Evolutionary conservation across 2,888 invertebrate genomes (phyloP).

Genomic region (Athalia rosae): DNA sequence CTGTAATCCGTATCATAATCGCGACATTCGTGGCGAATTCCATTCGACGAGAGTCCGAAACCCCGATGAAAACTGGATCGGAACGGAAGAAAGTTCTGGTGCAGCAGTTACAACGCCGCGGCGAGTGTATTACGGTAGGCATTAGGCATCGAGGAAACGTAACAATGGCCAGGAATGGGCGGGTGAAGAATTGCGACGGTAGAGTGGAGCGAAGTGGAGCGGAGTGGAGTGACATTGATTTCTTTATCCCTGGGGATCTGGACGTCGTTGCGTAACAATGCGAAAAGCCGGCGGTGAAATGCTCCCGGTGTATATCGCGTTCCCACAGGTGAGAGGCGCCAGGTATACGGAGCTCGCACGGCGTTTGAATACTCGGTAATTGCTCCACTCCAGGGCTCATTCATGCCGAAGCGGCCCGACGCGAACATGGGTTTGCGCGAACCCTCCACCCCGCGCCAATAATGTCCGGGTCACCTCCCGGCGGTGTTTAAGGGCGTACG

Average conservation of each 20-base stretch:
- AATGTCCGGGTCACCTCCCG: too few relatives aligned
- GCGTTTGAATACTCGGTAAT: conserved; percentile 61
- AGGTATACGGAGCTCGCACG: conserved; percentile 53
- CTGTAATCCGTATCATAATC: too few relatives aligned
- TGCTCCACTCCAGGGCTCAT: conserved; percentile 52
- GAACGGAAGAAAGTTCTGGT: too few relatives aligned
- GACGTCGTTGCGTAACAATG: conserved; percentile 64
- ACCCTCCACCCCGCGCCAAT: not conserved
- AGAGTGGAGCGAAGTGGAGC: not conserved
- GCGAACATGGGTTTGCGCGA: not conserved
- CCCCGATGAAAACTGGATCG: too few relatives aligned
- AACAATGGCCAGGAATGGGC: not conserved
- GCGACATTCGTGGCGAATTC: too few relatives aligned
- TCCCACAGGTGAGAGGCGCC: conserved; percentile 59
- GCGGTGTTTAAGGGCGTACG: too few relatives aligned
- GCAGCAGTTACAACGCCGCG: too few relatives aligned
- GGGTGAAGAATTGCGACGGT: not conserved
- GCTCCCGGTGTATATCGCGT: conserved; percentile 43
- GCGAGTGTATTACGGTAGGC: too few relatives aligned
- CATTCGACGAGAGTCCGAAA: too few relatives aligned
- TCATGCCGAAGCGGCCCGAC: not conserved
- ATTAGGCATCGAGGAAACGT: not conserved
- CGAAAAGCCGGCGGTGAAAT: conserved; percentile 62
- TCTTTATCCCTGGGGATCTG: conserved; percentile 54
- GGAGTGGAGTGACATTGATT: conserved; percentile 57